Base-by-base conservation (phyloP, 2,113 vertebrate genomes). In the Litocranius walleri region DNA sequence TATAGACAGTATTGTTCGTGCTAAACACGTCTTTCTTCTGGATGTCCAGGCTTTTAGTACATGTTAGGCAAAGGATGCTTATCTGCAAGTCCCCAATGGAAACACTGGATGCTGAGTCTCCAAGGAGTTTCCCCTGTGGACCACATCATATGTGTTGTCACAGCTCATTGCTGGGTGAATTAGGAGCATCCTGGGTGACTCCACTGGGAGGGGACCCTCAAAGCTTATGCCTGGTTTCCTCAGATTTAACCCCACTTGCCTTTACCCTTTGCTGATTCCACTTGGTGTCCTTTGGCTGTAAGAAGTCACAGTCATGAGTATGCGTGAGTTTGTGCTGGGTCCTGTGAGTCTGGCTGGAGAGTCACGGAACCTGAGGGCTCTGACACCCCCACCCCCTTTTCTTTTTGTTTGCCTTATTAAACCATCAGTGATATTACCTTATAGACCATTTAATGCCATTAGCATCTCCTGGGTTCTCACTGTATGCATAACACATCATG, bases 341-440 rank as follows among this genome's bases (percentile, higher is more conserved):
- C 25, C 21, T 33, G 1, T 57, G 56, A 86, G 17, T 30, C 25
- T 11, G 57, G 16, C n/a, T n/a, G 21, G 43, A 17, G 33, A 77
- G 12, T 36, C n/a, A 1, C 6, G 15, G 54, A 59, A 5, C 43
- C 62, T 36, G 29, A 30, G 50, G 14, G 54, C 50, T 36, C n/a
- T 45, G 67, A 52, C 7, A 56, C 6, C 11, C 43, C 40, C 40
- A 1, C 45, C 64, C 48, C 9, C 17, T 6, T 27, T 83, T 67
- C 33, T 52, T 9, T 61, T 36, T 17, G 23, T 91, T 93, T 83
- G 2, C 36, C 62, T 93, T 91, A 27, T 78, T 85, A 78, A 95
- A n/a, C 29, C 62, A 1, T 48, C 50, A 74, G 27, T 40, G 36
- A 13, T 21, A 8, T 77, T 61, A 62, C 36, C 57, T 40, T 62